These are phyloP conservation scores for Steinernema scapterisci DNA, from an alignment of 2,888 invertebrate species.

Conservation along the genomic window DNA sequence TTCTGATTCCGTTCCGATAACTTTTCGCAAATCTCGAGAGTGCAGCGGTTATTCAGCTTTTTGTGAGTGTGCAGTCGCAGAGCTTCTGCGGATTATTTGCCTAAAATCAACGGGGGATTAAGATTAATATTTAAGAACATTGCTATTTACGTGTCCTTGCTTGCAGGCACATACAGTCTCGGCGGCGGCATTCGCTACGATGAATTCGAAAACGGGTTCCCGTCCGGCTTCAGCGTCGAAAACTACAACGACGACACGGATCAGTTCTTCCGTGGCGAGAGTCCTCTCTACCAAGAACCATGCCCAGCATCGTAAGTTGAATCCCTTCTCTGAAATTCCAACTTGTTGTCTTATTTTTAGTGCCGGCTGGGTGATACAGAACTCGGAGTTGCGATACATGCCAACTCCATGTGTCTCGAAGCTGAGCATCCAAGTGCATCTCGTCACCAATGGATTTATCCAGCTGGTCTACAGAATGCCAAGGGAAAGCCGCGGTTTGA, in stretches of 20 bases:
- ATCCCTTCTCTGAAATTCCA: too few species aligned
- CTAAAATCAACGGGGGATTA: background rate
- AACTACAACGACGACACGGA: constrained; percentile 44
- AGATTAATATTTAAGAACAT: background rate
- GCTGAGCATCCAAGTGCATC: constrained; percentile 71
- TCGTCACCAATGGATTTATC: constrained; percentile 72
- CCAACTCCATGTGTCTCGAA: constrained; percentile 72
- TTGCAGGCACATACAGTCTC: constrained; percentile 71
- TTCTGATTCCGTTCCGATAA: too few species aligned
- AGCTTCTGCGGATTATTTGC: too few species aligned
- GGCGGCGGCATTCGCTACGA: constrained; percentile 73
- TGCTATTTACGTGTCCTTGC: background rate
- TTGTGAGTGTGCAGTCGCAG: too few species aligned
- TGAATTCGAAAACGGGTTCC: constrained; percentile 71
- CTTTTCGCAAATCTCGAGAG: too few species aligned
- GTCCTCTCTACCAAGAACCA: constrained; percentile 26
- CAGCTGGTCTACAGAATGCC: constrained; percentile 70
- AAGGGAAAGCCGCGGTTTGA: constrained; percentile 53
- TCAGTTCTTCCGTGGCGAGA: constrained; percentile 15
- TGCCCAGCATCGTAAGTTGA: constrained; percentile 34
- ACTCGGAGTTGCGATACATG: constrained; percentile 71
- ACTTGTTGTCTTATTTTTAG: constrained; percentile 59
- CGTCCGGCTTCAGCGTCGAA: constrained; percentile 69
- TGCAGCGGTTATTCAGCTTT: too few species aligned
- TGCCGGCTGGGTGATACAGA: constrained; percentile 70